Conservation (phyloP, 2,113 vertebrate genomes). For the Neogale vison region DNA sequence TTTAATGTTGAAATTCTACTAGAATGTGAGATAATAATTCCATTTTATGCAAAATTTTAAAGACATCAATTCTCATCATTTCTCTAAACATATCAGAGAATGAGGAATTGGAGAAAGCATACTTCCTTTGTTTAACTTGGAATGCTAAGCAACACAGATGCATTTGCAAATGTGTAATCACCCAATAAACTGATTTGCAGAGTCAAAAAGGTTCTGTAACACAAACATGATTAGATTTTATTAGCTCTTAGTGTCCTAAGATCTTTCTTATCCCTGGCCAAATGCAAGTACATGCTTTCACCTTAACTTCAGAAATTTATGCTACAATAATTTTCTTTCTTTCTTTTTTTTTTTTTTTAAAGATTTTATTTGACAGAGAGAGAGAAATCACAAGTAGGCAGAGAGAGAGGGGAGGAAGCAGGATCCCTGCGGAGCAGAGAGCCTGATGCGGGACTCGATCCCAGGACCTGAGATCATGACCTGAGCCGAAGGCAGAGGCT, state of each 20-base stretch:
- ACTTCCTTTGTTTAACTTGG: neutral
- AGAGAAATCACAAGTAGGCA: no score
- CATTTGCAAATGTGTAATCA: neutral
- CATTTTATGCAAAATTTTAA: neutral
- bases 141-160: neutral
- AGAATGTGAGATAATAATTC: neutral
- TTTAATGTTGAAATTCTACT: neutral
- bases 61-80: neutral
- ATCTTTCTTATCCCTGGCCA: neutral
- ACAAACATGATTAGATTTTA: neutral
- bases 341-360: no score
- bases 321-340: neutral
- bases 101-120: neutral
- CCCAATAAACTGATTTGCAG: neutral
- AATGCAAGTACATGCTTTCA: neutral
- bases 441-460: no score
- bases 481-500: no score
- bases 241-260: neutral
- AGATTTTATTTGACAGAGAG: no score
- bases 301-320: neutral
- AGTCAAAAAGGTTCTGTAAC: neutral
- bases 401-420: no score
- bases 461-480: no score
- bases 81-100: neutral
- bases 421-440: no score